phyloP scores from a whole-genome alignment of 2,113 vertebrate genomes.

The Ictidomys tridecemlineatus region DNA sequence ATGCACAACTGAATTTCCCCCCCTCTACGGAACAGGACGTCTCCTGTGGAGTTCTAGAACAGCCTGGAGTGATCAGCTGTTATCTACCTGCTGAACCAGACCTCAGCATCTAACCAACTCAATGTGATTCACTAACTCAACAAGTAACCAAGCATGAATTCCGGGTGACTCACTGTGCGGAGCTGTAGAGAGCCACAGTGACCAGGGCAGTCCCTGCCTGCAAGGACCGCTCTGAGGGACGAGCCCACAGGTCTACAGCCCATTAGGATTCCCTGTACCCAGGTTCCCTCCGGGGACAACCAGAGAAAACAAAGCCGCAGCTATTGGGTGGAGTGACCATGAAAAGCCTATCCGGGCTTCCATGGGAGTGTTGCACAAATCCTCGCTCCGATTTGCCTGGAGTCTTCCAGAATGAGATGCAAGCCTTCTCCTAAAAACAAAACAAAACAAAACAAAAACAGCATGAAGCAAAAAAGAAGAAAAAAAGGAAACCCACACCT shows the following conservation, averaged over 20 bases:
- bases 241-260: neutral
- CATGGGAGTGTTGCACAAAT: neutral
- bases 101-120: neutral
- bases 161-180: neutral
- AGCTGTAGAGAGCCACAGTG: neutral
- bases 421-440: neutral
- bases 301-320: neutral
- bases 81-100: neutral
- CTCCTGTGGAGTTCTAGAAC: neutral
- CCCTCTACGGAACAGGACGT: neutral
- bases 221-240: neutral
- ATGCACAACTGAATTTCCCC: neutral
- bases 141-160: neutral
- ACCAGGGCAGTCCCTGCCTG: neutral
- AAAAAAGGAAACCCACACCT: neutral
- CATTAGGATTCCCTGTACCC: fast-evolving
- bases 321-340: neutral
- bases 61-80: neutral
- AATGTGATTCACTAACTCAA: neutral
- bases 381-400: constrained; percentile 26
- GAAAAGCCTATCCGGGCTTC: neutral
- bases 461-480: neutral
- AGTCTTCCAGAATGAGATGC: constrained; percentile 3
- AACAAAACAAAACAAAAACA: neutral
- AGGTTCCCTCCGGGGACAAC: neutral